A percentile compares a stretch with the other conserved stretches of the same genome.
Conservation (phyloP, 2,113 vertebrate genomes). For the Cyprinus carpio region DNA sequence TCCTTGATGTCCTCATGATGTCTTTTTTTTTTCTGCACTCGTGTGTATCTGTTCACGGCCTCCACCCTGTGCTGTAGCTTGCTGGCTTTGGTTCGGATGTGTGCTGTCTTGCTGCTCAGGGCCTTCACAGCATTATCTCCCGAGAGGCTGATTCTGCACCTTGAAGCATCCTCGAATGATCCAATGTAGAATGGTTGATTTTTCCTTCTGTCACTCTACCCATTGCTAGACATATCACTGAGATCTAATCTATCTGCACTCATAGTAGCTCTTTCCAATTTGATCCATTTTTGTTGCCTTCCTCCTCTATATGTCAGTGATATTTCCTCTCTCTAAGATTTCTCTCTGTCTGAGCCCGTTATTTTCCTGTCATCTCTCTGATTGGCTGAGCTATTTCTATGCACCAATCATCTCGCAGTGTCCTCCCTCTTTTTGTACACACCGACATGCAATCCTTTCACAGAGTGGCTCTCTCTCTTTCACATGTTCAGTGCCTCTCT, state of each 20-base stretch:
- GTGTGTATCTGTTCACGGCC: constrained; percentile 49
- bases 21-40: constrained; percentile 50
- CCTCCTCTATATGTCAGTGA: constrained; percentile 70
- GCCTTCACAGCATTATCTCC: constrained; percentile 50
- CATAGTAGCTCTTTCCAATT: constrained; percentile 41
- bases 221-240: constrained; percentile 31
- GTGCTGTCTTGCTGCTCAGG: neutral
- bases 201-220: neutral
- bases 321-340: constrained; percentile 65
- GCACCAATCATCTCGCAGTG: constrained; percentile 67
- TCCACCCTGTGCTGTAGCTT: constrained; percentile 40
- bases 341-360: constrained; percentile 62
- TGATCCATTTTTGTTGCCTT: constrained; percentile 66
- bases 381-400: constrained; percentile 79
- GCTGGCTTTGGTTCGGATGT: constrained; percentile 11
- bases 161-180: constrained; percentile 35
- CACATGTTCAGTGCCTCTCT: constrained; percentile 37
- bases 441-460: constrained; percentile 59
- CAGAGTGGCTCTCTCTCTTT: constrained; percentile 52
- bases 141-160: constrained; percentile 33
- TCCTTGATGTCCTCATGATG: constrained; percentile 74
- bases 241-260: constrained; percentile 27
- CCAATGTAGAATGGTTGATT: constrained; percentile 15
- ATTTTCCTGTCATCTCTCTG: constrained; percentile 61
- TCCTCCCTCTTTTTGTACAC: constrained; percentile 54